Conservation (phyloP, 1,140 invertebrate genomes). For the Matsumurasca onukii region DNA sequence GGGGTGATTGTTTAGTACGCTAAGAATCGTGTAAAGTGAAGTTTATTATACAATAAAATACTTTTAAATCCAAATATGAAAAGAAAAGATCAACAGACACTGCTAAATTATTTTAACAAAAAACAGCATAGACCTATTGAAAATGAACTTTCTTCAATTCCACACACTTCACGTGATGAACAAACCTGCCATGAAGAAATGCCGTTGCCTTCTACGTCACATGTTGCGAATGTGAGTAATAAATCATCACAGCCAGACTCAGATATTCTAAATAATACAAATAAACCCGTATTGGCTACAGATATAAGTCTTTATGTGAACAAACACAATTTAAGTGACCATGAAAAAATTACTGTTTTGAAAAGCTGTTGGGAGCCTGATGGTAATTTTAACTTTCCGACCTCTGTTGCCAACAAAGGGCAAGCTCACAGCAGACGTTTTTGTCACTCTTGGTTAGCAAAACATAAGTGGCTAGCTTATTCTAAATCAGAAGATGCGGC, state of each 20-base stretch:
- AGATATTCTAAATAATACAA: neutral
- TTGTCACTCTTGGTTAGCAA: neutral
- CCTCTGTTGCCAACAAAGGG: too few species aligned
- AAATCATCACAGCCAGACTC: neutral
- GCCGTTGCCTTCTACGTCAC: neutral
- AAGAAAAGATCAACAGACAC: too few species aligned
- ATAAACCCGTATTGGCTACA: neutral
- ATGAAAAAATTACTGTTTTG: neutral
- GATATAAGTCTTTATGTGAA: neutral
- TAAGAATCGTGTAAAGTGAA: too few species aligned
- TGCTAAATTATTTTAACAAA: neutral
- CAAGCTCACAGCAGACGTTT: too few species aligned
- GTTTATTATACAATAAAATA: too few species aligned
- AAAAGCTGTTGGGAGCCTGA: neutral
- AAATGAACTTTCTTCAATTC: neutral
- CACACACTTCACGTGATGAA: too few species aligned
- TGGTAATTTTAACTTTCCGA: neutral
- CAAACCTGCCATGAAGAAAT: too few species aligned
- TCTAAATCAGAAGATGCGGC: neutral
- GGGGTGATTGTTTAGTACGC: too few species aligned
- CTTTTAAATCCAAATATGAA: too few species aligned
- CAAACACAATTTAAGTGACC: neutral
- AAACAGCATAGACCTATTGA: neutral
- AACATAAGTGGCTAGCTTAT: neutral
- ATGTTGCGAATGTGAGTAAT: neutral